A percentile compares a stretch with the other conserved stretches of the same genome.
phyloP scores from a whole-genome alignment of 1,140 invertebrate species.

The Uloborus diversus region DNA sequence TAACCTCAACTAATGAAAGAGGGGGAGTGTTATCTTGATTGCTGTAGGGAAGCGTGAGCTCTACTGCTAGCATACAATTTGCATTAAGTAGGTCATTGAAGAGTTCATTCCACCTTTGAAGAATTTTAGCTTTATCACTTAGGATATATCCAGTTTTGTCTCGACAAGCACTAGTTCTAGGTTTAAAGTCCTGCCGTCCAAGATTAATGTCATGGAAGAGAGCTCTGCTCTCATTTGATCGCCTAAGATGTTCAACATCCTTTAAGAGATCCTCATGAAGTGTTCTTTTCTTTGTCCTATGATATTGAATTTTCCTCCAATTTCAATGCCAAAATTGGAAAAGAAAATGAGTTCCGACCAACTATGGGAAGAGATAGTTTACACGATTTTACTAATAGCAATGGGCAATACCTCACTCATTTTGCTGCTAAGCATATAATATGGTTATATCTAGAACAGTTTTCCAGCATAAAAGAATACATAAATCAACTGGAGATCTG shows the following conservation, averaged over 20 bases:
- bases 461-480: not conserved
- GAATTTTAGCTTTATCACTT: not conserved
- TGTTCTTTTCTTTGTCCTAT: not conserved
- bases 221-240: not conserved
- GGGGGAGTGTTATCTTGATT: not conserved
- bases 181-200: not conserved
- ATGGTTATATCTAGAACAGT: not conserved
- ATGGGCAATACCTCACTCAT: not conserved
- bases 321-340: not conserved
- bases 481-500: not conserved
- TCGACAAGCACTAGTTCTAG: not conserved
- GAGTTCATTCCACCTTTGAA: not conserved
- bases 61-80: not conserved
- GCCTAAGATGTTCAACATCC: too few relatives aligned
- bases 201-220: not conserved
- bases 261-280: not conserved
- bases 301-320: too few relatives aligned
- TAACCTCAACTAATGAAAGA: not conserved
- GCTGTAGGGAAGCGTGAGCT: not conserved
- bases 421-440: not conserved
- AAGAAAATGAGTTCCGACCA: not conserved
- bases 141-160: not conserved
- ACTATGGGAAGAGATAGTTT: not conserved
- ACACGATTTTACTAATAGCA: not conserved
- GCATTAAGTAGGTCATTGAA: not conserved